A percentile compares a stretch with the other conserved stretches of the same genome.
phyloP scores from a whole-genome alignment of 2,888 invertebrate genomes.

The Limenitis camilla region DNA sequence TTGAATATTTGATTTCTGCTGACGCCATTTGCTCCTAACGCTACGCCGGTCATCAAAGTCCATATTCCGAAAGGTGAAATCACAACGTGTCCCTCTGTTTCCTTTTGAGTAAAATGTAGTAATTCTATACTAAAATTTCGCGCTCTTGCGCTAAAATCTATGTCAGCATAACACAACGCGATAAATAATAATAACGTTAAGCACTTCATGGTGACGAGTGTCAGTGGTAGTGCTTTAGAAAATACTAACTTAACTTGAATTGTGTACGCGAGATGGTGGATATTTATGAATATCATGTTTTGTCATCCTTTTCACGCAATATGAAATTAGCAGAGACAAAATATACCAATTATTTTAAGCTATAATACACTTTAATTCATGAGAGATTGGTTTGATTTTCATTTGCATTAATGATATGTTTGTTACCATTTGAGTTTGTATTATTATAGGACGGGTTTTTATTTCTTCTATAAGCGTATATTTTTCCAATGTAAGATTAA shows the following conservation, averaged over 20 bases:
- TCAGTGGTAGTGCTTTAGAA: conserved; percentile 36
- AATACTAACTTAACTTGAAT: conserved; percentile 37
- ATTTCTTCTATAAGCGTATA: no score
- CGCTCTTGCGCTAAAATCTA: conserved; percentile 55
- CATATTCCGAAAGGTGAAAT: conserved; percentile 69
- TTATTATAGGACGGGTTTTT: not conserved
- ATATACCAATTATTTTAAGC: not conserved
- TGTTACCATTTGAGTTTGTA: no score
- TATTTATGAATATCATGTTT: conserved; percentile 6
- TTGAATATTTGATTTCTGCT: conserved; percentile 47
- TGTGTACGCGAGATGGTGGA: conserved; percentile 1
- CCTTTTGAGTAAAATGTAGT: conserved; percentile 51
- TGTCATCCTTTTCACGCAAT: not conserved
- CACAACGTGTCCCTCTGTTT: conserved; percentile 57
- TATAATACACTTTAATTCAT: not conserved
- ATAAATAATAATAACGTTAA: conserved; percentile 38
- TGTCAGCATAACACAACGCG: conserved; percentile 42
- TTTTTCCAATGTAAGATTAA: no score
- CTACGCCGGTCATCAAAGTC: conserved; percentile 64
- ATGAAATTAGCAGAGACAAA: not conserved
- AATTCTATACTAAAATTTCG: conserved; percentile 63
- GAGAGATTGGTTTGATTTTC: not conserved
- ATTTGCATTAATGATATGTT: not conserved
- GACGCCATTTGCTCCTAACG: conserved; percentile 53
- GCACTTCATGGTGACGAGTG: conserved; percentile 40